These are phyloP conservation scores for Lingula anatina DNA, from an alignment of 2,888 invertebrate species.

Conservation along the genomic window DNA sequence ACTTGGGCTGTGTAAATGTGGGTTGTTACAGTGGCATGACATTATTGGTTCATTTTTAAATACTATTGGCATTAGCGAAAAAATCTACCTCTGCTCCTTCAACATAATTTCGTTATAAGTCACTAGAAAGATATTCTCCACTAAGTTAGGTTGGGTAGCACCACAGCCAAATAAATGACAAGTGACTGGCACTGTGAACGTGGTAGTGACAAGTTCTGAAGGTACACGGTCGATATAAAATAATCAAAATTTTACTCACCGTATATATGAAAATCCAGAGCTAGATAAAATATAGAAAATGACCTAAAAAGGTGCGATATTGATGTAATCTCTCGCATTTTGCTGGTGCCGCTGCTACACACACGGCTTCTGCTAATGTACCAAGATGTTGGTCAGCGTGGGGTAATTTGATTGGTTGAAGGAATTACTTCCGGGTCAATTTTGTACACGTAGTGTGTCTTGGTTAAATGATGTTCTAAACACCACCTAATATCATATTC, in stretches of 20 bases:
- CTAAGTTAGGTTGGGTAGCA: too few species aligned
- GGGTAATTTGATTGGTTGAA: conserved; percentile 25
- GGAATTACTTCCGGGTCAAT: conserved; percentile 31
- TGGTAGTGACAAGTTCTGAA: too few species aligned
- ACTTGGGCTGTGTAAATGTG: background rate
- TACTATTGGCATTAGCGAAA: too few species aligned
- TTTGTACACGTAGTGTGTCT: too few species aligned
- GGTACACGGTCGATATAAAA: too few species aligned
- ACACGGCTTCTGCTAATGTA: conserved; percentile 1
- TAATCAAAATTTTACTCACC: too few species aligned
- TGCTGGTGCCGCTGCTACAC: background rate
- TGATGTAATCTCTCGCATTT: conserved; percentile 3
- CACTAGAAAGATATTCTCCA: too few species aligned
- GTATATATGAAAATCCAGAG: conserved; percentile 20
- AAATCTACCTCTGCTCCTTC: background rate
- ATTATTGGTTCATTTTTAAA: too few species aligned
- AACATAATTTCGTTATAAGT: background rate
- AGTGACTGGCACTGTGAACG: background rate
- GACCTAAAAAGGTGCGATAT: conserved; percentile 16
- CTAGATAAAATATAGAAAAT: conserved; percentile 14
- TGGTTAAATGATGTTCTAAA: too few species aligned
- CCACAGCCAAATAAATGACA: background rate
- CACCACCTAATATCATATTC: too few species aligned
- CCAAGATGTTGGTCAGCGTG: conserved; percentile 24
- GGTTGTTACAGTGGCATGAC: background rate